A percentile compares a stretch with the other conserved stretches of the same genome.
Evolutionary conservation across 2,113 vertebrate species (phyloP).

Genomic region (Trematocara marginatum): DNA sequence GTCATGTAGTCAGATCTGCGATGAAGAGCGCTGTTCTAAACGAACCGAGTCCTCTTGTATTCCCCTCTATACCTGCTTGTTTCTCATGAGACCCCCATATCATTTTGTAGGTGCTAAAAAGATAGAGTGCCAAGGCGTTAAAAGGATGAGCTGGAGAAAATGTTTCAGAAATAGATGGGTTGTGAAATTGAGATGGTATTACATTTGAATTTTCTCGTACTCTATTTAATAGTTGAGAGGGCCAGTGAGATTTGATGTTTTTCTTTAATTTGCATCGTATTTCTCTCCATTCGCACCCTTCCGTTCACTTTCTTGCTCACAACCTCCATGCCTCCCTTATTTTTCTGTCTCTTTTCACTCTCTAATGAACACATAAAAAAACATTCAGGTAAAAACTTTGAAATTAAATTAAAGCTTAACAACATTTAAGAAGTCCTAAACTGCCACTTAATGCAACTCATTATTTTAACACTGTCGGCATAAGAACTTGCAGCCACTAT

Average conservation of each 20-base stretch:
- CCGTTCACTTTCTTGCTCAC: background rate
- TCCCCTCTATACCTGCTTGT: constrained; percentile 5
- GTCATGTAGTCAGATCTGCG: background rate
- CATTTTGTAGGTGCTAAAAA: constrained; percentile 62
- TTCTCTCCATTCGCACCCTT: constrained; percentile 23
- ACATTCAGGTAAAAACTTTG: background rate
- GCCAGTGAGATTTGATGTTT: constrained; percentile 50
- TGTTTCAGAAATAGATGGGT: constrained; percentile 63
- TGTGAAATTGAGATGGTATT: constrained; percentile 67
- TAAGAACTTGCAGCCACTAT: constrained; percentile 10
- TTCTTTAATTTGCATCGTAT: constrained; percentile 59
- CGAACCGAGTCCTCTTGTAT: background rate
- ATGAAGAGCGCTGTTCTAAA: background rate
- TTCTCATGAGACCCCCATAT: constrained; percentile 37
- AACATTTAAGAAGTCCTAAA: constrained; percentile 20
- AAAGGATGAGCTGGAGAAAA: constrained; percentile 58
- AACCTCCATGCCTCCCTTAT: background rate
- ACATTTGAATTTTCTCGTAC: constrained; percentile 52
- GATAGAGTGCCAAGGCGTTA: constrained; percentile 51
- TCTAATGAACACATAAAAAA: background rate
- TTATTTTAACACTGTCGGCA: constrained; percentile 21
- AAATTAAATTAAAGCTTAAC: constrained; percentile 22
- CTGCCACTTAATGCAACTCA: constrained; percentile 8
- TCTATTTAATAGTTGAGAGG: constrained; percentile 55
- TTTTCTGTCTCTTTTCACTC: background rate